Evolutionary conservation across 2,113 vertebrate genomes (phyloP).

Genomic region (Etheostoma spectabile): DNA sequence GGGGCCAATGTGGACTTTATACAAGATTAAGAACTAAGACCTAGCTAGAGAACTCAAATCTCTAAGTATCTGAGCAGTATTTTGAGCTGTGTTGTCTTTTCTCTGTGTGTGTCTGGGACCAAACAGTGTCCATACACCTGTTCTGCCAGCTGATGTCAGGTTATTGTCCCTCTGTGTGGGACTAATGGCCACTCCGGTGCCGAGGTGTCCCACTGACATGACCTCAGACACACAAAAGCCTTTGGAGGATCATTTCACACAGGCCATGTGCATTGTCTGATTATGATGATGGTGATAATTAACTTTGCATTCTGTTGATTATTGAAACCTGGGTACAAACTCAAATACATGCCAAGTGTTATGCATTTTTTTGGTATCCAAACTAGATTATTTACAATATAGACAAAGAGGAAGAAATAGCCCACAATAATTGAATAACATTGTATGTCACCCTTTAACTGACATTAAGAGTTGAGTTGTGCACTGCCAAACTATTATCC

Average conservation of each 20-base stretch:
- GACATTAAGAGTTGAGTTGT: background rate
- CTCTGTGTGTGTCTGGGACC: constrained; percentile 9
- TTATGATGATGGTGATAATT: background rate
- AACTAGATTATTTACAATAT: background rate
- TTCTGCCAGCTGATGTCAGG: constrained; percentile 65
- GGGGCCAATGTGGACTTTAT: background rate
- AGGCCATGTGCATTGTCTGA: background rate
- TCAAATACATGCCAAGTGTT: background rate
- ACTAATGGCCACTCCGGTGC: constrained; percentile 42
- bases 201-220: constrained; percentile 28
- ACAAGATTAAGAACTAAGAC: background rate
- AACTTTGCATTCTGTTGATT: background rate
- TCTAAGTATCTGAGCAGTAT: background rate
- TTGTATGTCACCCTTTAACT: background rate
- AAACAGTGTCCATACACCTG: constrained; percentile 59
- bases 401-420: background rate
- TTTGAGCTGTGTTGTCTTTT: constrained; percentile 35
- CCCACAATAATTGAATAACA: background rate
- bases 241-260: constrained; percentile 4
- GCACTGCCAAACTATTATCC: constrained; percentile 19
- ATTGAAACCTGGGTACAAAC: background rate
- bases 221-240: constrained; percentile 39
- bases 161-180: constrained; percentile 55
- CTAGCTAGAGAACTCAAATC: background rate
- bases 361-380: background rate